Base-by-base conservation (phyloP, 2,888 invertebrate species). In the Mesorhabditis sp. region DNA sequence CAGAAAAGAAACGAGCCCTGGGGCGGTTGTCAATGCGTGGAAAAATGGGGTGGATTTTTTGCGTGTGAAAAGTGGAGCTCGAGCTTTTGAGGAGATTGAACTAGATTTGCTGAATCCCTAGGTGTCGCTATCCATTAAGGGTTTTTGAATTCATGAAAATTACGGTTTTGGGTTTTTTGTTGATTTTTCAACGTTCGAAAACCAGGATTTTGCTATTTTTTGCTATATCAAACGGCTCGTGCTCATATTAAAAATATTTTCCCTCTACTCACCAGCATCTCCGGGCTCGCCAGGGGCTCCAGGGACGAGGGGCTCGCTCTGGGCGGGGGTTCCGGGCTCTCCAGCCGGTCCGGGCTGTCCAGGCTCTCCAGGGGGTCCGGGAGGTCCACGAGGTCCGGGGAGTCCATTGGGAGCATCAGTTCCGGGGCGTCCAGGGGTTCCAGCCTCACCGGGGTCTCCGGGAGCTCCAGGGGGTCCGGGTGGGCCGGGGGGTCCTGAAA, bases 211-310 rank as follows among this genome's bases (percentile, higher is more conserved):
- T 28, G 28, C 28, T 28, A 28, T 28, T 28, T 28, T 28, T 28
- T 28, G 28, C 50, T 10, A 13, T 50, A 13, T 50, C 10, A 50
- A 13, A 50, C 7, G 50, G 13, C 13, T 7, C 7, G 50, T 10
- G 50, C 7, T 10, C 10, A 10, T 7, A 13, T 10, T 7, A 50
- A 62, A 70, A 58, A 42, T 63, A 10, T 44, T 61, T 45, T 66
- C 68, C 58, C 45, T n/a, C 43, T 58, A 66, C 73, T 70, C 15
- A 70, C 70, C 78, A 67, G 74, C 76, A 62, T 78, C 76, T 72
- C 80, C 80, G 69, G 76, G 76, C 67, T 74, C 78, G 75, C 80
- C 81, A 69, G 80, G 81, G 45, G 74, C 77, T 74, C 78, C 79
- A 70, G 78, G 79, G 62, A 75, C 75, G 61, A 77, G 75, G 71